phyloP scores from a whole-genome alignment of 2,888 invertebrate genomes.

The Periphyllus acericola region DNA sequence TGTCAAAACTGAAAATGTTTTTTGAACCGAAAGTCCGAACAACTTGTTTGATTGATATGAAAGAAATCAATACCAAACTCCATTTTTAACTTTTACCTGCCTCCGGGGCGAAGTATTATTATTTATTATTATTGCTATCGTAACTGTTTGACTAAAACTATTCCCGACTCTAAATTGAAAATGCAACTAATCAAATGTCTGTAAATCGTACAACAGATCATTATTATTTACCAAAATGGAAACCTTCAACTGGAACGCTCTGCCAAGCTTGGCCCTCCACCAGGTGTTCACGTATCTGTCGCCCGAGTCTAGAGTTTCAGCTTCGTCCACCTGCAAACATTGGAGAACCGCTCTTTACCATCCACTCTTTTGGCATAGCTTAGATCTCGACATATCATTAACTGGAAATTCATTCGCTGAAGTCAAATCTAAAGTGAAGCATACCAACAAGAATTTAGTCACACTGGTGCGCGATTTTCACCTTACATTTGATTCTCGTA shows the following conservation, averaged over 20 bases:
- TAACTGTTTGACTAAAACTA: not conserved
- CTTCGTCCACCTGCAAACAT: slow-evolving; percentile 71
- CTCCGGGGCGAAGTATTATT: not conserved
- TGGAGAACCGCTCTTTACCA: slow-evolving; percentile 71
- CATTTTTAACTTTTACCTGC: not conserved
- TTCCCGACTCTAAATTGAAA: not conserved
- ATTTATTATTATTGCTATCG: not conserved
- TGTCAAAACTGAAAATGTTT: slow-evolving; percentile 8
- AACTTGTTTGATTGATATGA: not conserved
- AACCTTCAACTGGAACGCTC: slow-evolving; percentile 67
- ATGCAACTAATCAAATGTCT: slow-evolving; percentile 20
- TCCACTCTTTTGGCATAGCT: slow-evolving; percentile 69
- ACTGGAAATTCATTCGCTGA: slow-evolving; percentile 17
- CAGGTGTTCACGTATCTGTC: slow-evolving; percentile 68
- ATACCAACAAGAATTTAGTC: slow-evolving; percentile 66
- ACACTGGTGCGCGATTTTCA: slow-evolving; percentile 68
- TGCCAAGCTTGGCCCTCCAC: slow-evolving; percentile 69
- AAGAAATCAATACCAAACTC: not conserved
- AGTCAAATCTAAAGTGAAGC: slow-evolving; percentile 59
- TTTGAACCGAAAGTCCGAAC: too few relatives aligned
- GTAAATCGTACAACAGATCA: not conserved
- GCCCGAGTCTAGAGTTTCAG: slow-evolving; percentile 69
- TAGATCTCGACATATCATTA: slow-evolving; percentile 67
- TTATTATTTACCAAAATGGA: slow-evolving; percentile 22
- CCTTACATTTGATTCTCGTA: slow-evolving; percentile 68